Evolutionary conservation across 2,888 invertebrate genomes (phyloP).

Genomic region (Amiota communis): DNA sequence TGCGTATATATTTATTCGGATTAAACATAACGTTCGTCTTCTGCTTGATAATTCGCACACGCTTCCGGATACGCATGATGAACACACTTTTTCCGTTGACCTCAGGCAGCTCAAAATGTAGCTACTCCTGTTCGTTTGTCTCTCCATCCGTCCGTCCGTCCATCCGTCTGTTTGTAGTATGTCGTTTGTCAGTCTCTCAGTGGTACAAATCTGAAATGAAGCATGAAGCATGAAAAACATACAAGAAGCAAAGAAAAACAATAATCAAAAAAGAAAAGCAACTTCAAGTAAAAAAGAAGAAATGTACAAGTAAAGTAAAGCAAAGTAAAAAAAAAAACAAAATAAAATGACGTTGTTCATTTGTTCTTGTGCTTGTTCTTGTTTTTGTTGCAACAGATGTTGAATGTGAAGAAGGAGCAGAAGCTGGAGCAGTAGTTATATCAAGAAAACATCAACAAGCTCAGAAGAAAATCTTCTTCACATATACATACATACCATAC

Average conservation of each 20-base stretch:
- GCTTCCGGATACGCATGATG: neutral
- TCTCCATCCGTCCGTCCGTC: too few species aligned
- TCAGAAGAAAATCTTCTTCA: neutral
- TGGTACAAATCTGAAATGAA: conserved; percentile 12
- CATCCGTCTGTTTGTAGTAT: too few species aligned
- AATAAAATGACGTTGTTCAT: neutral
- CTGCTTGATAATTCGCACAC: neutral
- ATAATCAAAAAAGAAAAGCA: neutral
- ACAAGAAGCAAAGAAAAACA: conserved; percentile 17
- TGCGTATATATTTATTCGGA: neutral
- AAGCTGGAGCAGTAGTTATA: neutral
- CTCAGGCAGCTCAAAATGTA: conserved; percentile 8
- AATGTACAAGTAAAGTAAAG: conserved; percentile 7
- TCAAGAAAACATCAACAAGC: neutral
- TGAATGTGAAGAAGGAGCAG: neutral
- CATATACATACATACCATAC: too few species aligned
- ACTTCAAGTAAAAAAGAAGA: neutral
- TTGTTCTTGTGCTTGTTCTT: conserved; percentile 6
- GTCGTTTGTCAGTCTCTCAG: too few species aligned
- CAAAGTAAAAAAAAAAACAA: conserved; percentile 10
- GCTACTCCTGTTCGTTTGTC: neutral
- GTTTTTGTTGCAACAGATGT: conserved; percentile 8
- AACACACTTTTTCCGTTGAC: conserved; percentile 10
- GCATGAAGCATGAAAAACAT: conserved; percentile 16
- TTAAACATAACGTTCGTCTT: neutral